Percentiles rank a stretch among this genome's conserved stretches.
Evolutionary conservation across 2,888 invertebrate genomes (phyloP).

Genomic region (Lasioglossum figueresi): DNA sequence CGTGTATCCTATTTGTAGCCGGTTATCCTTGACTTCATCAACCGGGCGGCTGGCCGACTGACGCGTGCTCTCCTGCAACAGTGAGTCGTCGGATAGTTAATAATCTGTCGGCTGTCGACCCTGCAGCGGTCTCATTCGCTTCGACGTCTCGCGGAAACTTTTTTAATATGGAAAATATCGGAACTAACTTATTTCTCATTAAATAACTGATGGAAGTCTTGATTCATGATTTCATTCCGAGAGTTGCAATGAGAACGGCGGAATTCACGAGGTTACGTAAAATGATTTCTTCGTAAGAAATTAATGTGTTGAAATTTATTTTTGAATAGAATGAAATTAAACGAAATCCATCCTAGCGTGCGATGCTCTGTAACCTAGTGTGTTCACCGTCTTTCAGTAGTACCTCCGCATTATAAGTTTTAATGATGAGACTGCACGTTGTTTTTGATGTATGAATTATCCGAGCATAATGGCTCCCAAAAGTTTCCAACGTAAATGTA

Average conservation of each 20-base stretch:
- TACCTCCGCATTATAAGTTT: background rate
- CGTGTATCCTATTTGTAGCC: constrained; percentile 36
- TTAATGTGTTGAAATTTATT: background rate
- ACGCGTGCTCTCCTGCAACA: constrained; percentile 27
- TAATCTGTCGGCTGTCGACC: too few relatives aligned
- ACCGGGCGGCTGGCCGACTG: constrained; percentile 6
- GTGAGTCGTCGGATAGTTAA: background rate
- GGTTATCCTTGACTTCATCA: constrained; percentile 31
- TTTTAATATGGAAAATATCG: too few relatives aligned
- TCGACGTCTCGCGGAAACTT: background rate
- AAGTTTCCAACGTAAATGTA: background rate
- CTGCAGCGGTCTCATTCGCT: background rate
- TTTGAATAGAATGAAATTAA: background rate
- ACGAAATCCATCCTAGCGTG: background rate
- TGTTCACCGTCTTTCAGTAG: background rate
- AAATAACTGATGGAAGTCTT: too few relatives aligned
- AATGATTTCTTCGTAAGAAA: background rate
- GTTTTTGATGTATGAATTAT: background rate
- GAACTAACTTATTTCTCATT: too few relatives aligned
- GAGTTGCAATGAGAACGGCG: too few relatives aligned
- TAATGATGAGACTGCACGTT: background rate
- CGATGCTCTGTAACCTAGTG: too few relatives aligned
- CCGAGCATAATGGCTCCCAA: background rate
- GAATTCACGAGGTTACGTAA: background rate
- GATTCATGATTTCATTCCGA: too few relatives aligned